A percentile compares a stretch with the other conserved stretches of the same genome.
phyloP scores from a whole-genome alignment of 2,888 invertebrate species.

The Ellobium chinense region DNA sequence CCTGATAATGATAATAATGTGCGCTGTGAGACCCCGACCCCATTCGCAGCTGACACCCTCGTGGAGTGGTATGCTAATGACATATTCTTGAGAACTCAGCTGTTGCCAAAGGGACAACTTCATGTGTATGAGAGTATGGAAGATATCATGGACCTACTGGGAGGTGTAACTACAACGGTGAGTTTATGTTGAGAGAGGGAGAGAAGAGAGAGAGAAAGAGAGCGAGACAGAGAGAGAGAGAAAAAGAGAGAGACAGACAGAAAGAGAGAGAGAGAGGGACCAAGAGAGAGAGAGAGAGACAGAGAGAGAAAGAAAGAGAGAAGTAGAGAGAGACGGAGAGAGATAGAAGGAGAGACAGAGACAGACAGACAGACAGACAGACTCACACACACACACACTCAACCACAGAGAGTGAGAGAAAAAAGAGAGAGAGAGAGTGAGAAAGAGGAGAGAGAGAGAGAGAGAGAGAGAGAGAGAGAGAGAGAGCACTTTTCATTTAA shows the following conservation, averaged over 20 bases:
- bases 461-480: background rate
- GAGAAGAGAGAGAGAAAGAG: background rate
- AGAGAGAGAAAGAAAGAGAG: background rate
- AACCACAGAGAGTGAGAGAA: background rate
- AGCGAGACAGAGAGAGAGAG: background rate
- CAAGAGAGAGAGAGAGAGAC: background rate
- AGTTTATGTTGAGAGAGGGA: background rate
- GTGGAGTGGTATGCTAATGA: background rate
- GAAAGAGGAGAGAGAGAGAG: background rate
- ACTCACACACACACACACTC: background rate
- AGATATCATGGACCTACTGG: background rate
- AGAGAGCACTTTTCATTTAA: background rate
- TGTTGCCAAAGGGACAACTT: background rate
- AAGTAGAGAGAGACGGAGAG: conserved; percentile 5
- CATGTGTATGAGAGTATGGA: conserved; percentile 5
- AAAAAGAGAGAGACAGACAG: background rate
- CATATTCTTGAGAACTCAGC: background rate
- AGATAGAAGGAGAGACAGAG: background rate
- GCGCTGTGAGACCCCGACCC: background rate
- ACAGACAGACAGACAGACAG: background rate
- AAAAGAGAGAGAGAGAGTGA: background rate
- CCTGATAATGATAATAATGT: background rate
- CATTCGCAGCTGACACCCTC: background rate
- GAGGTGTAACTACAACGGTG: background rate
- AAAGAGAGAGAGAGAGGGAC: background rate